These are phyloP conservation scores for Pollenia amentaria DNA, from an alignment of 2,888 invertebrate genomes.

Conservation along the genomic window DNA sequence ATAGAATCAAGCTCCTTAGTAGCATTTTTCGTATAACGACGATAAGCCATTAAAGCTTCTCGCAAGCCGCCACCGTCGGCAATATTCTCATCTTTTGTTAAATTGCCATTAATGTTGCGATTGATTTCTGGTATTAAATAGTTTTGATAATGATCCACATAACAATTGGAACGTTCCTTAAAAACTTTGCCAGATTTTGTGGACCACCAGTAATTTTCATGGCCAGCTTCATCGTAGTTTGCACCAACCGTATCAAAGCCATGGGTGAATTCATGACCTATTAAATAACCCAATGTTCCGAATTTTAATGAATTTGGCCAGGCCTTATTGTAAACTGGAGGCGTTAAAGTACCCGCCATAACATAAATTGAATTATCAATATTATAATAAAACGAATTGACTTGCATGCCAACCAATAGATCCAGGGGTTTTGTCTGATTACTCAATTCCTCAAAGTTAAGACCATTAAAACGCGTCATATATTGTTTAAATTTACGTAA, in stretches of 20 bases:
- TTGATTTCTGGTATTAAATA: slow-evolving; percentile 81
- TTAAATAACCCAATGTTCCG: slow-evolving; percentile 81
- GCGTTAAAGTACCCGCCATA: slow-evolving; percentile 81
- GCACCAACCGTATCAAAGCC: slow-evolving; percentile 81
- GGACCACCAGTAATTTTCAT: slow-evolving; percentile 79
- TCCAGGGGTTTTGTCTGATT: slow-evolving; percentile 78
- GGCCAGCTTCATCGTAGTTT: slow-evolving; percentile 76
- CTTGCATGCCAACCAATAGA: slow-evolving; percentile 79
- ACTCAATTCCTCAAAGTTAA: slow-evolving; percentile 74
- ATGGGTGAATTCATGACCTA: slow-evolving; percentile 83
- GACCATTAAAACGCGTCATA: slow-evolving; percentile 78
- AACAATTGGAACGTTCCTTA: slow-evolving; percentile 79
- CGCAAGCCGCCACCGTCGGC: slow-evolving; percentile 82
- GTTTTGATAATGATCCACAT: slow-evolving; percentile 78
- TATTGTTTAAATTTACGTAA: slow-evolving; percentile 76
- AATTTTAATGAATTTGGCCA: slow-evolving; percentile 82
- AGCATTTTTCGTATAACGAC: slow-evolving; percentile 77
- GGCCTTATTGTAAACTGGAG: slow-evolving; percentile 79
- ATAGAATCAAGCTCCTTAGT: slow-evolving; percentile 42
- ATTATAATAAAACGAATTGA: slow-evolving; percentile 82
- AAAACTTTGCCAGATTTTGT: slow-evolving; percentile 78
- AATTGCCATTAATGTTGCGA: slow-evolving; percentile 79
- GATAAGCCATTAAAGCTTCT: slow-evolving; percentile 79
- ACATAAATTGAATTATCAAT: slow-evolving; percentile 82
- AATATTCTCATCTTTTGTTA: slow-evolving; percentile 81